Base-by-base conservation (phyloP, 2,797 vertebrate species). In the Novumbra hubbsi region DNA sequence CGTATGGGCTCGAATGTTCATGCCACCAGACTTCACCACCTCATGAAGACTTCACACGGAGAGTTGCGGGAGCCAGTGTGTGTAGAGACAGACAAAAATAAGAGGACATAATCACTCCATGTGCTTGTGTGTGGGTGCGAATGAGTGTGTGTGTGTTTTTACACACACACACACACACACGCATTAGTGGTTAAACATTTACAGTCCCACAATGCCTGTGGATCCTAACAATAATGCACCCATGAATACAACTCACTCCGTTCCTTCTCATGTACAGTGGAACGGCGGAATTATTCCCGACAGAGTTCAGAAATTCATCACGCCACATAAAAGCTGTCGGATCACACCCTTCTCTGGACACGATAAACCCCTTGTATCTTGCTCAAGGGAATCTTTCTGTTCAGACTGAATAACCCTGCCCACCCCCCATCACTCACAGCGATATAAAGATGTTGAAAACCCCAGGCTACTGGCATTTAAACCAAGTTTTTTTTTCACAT, bases 381-480 rank as follows among this genome's bases (percentile, higher is more conserved):
- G 86, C 86, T 81, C 76, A 78, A 15, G 79, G 75, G 73, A 91
- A 84, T 28, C 76, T 28, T 82, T 86, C 21, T 60, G 75, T 73
- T 19, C 21, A 50, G 79, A 50, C 66, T 70, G 30, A 76, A 65
- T 63, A 73, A 73, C 73, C 73, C 78, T 50, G 15, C 34, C 34
- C 38, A 48, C 48, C 38, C 48, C 64, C 68, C 19, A 19, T 28
- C 11, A 19, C 28, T 73, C 16, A 4, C 17, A 57, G 64, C 50
- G 27, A 38, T 16, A 7, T 52, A 19, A 72, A 57, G 71, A 73
- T 45, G 38, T 27, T 28, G n/a, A 52, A 6, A 73, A 73, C 49
- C 60, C 55, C 55, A 38, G 49, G 1, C 11, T 34, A 30, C 3
- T 12, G 3, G 70, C 68, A 4, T 57, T 5, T 38, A 28, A 66